Conservation (phyloP, 2,797 vertebrate species). For the Tachyglossus aculeatus region DNA sequence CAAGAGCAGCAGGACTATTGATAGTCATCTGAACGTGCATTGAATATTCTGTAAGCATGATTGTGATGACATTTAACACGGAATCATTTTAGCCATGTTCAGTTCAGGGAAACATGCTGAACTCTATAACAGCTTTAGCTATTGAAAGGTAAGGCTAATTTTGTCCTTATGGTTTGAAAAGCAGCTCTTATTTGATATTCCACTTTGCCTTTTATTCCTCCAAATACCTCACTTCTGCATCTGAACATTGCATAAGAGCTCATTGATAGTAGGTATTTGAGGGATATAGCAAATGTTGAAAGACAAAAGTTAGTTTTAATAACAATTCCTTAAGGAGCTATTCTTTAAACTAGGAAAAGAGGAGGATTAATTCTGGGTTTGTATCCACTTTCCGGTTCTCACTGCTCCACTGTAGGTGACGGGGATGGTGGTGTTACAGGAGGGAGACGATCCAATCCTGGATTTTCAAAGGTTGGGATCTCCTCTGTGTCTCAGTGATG, state of each 20-base stretch:
- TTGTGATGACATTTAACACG: background rate
- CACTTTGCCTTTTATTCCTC: background rate
- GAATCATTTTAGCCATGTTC: background rate
- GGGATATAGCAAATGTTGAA: slow-evolving; percentile 9
- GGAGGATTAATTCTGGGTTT: background rate
- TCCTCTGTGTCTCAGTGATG: background rate
- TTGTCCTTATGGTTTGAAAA: accelerated
- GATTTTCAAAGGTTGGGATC: background rate
- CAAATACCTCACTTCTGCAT: background rate
- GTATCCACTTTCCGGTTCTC: background rate
- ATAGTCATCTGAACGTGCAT: background rate
- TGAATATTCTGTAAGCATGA: background rate
- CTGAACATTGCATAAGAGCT: background rate
- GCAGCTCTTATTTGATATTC: background rate
- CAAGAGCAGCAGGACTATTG: background rate
- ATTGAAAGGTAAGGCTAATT: accelerated
- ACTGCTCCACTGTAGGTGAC: background rate
- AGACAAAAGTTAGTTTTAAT: slow-evolving; percentile 18
- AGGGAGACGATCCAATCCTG: background rate
- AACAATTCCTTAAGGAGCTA: slow-evolving; percentile 5
- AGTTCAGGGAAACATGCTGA: background rate
- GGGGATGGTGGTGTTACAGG: too few species aligned
- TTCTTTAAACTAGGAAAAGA: background rate
- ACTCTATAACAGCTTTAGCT: accelerated
- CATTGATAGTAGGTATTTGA: slow-evolving; percentile 4